These are phyloP conservation scores for Danio tinwini DNA, from an alignment of 2,797 vertebrate species.

Conservation along the genomic window DNA sequence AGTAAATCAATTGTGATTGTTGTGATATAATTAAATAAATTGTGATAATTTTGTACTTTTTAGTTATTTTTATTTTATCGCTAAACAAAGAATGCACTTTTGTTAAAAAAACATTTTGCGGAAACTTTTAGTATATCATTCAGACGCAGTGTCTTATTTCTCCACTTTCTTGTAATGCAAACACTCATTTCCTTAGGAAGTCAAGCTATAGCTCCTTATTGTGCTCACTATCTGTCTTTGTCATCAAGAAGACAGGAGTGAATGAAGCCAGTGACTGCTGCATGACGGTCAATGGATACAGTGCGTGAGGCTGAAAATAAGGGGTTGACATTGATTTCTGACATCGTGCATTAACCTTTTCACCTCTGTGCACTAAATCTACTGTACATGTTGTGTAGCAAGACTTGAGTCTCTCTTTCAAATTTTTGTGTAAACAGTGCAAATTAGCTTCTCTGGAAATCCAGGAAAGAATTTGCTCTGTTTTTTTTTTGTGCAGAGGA, in stretches of 20 bases:
- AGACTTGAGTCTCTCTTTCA: neutral
- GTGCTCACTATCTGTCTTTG: slow-evolving; percentile 72
- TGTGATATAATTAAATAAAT: no score
- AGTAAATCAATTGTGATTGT: no score
- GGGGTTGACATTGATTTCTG: slow-evolving; percentile 60
- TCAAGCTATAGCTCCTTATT: slow-evolving; percentile 77
- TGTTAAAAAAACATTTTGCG: no score
- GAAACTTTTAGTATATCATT: no score
- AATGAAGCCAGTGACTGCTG: slow-evolving; percentile 58
- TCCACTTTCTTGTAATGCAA: no score
- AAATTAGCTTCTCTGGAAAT: slow-evolving; percentile 25
- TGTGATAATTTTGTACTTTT: no score
- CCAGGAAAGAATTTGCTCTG: slow-evolving; percentile 36
- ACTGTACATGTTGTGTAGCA: neutral
- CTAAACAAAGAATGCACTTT: no score
- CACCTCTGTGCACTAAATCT: neutral
- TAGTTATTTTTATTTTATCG: no score
- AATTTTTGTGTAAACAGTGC: slow-evolving; percentile 37
- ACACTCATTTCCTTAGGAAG: slow-evolving; percentile 69
- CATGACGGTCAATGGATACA: slow-evolving; percentile 60
- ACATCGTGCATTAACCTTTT: slow-evolving; percentile 44
- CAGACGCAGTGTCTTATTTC: no score
- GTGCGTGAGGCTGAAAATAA: slow-evolving; percentile 62
- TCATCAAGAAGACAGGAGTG: slow-evolving; percentile 59
- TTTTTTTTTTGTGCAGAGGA: slow-evolving; percentile 12